These are phyloP conservation scores for Syrmaticus mikado DNA, from an alignment of 2,113 vertebrate species.

Conservation along the genomic window DNA sequence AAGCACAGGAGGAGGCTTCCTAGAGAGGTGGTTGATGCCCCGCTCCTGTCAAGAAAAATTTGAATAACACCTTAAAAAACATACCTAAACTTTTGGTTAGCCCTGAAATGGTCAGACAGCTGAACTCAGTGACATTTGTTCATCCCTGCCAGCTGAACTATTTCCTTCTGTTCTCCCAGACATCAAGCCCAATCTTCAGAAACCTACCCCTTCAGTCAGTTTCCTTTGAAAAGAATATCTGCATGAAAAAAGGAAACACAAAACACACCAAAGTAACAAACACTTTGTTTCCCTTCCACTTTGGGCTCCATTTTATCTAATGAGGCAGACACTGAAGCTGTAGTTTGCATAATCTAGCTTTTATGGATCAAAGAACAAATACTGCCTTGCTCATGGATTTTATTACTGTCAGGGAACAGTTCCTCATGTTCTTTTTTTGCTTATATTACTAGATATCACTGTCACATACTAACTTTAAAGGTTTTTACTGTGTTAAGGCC, in stretches of 20 bases:
- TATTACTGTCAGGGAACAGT: background rate
- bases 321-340: background rate
- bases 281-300: background rate
- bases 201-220: background rate
- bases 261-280: background rate
- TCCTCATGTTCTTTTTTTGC: background rate
- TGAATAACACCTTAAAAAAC: background rate
- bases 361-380: constrained; percentile 27
- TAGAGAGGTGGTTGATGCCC: background rate
- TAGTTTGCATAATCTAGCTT: background rate
- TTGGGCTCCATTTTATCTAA: constrained; percentile 11
- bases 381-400: background rate
- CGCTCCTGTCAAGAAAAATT: background rate
- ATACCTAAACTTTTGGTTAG: background rate
- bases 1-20: background rate
- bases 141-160: background rate
- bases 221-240: background rate
- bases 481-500: background rate
- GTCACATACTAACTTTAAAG: background rate
- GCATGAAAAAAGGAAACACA: background rate
- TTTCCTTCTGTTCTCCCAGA: background rate
- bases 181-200: background rate
- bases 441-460: background rate
- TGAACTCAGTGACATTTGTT: background rate
- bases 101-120: background rate